Percentiles rank a stretch among this genome's conserved stretches.
Evolutionary conservation across 2,113 vertebrate genomes (phyloP).

Genomic region (Pseudopodoces humilis): DNA sequence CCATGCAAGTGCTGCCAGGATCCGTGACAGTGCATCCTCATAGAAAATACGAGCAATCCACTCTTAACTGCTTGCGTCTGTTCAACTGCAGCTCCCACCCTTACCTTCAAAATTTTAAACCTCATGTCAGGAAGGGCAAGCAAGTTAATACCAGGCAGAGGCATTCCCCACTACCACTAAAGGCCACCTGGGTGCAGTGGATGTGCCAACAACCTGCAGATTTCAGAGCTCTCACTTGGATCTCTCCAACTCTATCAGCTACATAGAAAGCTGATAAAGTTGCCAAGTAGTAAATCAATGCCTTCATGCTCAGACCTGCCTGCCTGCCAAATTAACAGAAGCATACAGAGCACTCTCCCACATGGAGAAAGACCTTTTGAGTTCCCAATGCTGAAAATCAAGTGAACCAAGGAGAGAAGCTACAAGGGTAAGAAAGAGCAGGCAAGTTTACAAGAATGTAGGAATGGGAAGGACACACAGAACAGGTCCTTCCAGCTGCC

Average conservation of each 20-base stretch:
- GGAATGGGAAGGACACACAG: not conserved
- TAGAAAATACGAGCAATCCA: not conserved
- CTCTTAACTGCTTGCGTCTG: not conserved
- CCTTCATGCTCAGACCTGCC: not conserved
- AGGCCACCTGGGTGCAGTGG: rapidly evolving
- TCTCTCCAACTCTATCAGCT: not conserved
- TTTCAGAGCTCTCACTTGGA: not conserved
- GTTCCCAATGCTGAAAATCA: not conserved
- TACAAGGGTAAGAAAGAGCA: not conserved
- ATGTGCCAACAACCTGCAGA: not conserved
- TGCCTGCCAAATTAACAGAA: not conserved
- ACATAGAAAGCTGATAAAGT: not conserved
- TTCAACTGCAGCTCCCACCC: not conserved
- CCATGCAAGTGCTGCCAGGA: not conserved
- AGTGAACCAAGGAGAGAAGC: not conserved
- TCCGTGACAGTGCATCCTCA: rapidly evolving
- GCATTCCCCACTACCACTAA: not conserved
- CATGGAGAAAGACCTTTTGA: not conserved
- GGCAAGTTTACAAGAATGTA: not conserved
- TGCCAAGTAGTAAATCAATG: not conserved
- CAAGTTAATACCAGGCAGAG: not conserved
- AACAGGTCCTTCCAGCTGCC: not conserved
- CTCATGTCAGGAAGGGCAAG: not conserved
- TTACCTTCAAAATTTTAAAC: not conserved
- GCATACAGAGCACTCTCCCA: not conserved